phyloP scores from a whole-genome alignment of 2,797 vertebrate species.

The Anniella stebbinsi region DNA sequence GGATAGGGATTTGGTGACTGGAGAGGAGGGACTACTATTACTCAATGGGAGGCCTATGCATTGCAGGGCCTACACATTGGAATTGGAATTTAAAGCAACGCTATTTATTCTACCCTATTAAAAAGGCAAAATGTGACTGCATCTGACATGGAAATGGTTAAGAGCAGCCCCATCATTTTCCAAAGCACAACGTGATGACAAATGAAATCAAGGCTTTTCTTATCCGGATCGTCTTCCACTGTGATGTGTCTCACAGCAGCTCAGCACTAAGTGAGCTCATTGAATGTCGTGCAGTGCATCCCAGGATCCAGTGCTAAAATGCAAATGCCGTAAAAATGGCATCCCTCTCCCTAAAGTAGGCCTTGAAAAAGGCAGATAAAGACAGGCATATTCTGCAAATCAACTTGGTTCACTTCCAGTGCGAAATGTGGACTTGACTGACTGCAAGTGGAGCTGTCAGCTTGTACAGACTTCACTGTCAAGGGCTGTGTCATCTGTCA shows the following conservation, averaged over 20 bases:
- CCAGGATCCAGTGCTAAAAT: slow-evolving; percentile 63
- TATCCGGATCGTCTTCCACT: neutral
- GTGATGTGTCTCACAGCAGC: neutral
- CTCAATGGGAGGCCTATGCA: slow-evolving; percentile 2
- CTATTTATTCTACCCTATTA: slow-evolving; percentile 30
- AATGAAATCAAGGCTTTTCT: neutral
- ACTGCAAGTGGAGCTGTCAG: slow-evolving; percentile 93
- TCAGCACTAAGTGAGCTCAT: neutral
- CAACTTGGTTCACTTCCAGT: slow-evolving; percentile 82
- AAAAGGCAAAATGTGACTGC: neutral
- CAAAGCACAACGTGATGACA: neutral
- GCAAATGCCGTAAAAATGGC: slow-evolving; percentile 71
- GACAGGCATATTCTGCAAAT: slow-evolving; percentile 81
- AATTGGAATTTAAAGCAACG: slow-evolving; percentile 25
- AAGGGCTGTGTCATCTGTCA: slow-evolving; percentile 94
- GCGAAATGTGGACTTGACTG: slow-evolving; percentile 86
- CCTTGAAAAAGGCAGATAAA: slow-evolving; percentile 69
- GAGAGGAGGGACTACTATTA: slow-evolving; percentile 7
- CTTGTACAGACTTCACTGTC: slow-evolving; percentile 92
- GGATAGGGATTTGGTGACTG: neutral
- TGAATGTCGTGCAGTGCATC: slow-evolving; percentile 52
- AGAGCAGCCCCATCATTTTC: neutral
- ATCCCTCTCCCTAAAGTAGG: slow-evolving; percentile 63
- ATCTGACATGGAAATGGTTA: neutral
- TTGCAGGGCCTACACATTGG: slow-evolving; percentile 21